Percentiles rank a stretch among this genome's conserved stretches.
These are phyloP conservation scores for Eristalinus sepulchralis DNA, from an alignment of 2,888 invertebrate genomes.

Conservation along the genomic window DNA sequence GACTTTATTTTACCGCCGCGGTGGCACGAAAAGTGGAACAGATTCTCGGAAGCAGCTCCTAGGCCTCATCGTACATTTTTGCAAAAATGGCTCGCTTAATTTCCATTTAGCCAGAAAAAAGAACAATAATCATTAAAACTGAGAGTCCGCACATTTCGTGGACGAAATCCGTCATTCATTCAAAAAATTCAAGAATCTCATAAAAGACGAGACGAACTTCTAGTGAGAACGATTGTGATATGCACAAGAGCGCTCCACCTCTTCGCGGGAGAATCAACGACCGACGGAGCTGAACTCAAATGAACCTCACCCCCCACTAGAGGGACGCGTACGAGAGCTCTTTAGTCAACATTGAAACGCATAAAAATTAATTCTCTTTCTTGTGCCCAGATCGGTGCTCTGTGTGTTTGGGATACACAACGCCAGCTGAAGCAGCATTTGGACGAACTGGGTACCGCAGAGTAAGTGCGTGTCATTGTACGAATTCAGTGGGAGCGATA, in stretches of 20 bases:
- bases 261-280: neutral
- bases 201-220: neutral
- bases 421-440: too few relatives aligned
- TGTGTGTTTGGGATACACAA: constrained; percentile 8
- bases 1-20: neutral
- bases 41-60: neutral
- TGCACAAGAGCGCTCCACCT: neutral
- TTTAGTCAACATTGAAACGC: constrained; percentile 1
- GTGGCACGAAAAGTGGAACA: neutral
- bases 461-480: constrained; percentile 49
- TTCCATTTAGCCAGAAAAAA: neutral
- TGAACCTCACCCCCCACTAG: constrained; percentile 11
- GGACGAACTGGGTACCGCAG: constrained; percentile 13
- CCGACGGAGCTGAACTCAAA: constrained; percentile 23
- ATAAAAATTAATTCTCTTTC: constrained; percentile 19
- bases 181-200: neutral
- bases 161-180: neutral
- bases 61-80: neutral
- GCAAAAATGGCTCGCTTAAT: neutral
- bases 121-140: neutral
- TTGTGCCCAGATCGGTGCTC: constrained; percentile 1
- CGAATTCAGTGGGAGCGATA: constrained; percentile 35
- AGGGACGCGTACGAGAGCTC: neutral
- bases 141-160: neutral
- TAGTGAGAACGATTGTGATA: neutral